Evolutionary conservation across 2,797 vertebrate species (phyloP).

Genomic region (Paratrypauchen microcephalus): DNA sequence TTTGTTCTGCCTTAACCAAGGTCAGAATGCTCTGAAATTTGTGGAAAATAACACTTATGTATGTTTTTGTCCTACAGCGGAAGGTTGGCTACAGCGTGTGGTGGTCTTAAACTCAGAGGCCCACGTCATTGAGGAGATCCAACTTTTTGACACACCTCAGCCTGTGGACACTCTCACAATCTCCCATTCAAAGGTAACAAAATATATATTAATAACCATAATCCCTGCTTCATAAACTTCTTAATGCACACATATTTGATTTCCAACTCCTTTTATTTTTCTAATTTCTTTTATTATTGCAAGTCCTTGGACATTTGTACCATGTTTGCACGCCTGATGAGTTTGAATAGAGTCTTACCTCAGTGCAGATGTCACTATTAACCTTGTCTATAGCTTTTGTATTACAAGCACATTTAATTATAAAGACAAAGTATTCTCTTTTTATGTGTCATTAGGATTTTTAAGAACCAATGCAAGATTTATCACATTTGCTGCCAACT

Average conservation of each 20-base stretch:
- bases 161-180: constrained; percentile 90
- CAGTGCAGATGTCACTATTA: constrained; percentile 3
- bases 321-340: neutral
- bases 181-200: constrained; percentile 84
- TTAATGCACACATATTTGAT: neutral
- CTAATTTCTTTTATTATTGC: neutral
- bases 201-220: neutral
- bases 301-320: neutral
- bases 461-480: neutral
- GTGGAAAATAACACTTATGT: neutral
- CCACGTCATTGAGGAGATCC: constrained; percentile 93
- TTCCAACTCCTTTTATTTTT: neutral
- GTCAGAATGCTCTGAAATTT: no score
- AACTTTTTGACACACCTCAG: constrained; percentile 87
- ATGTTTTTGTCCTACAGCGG: constrained; percentile 67
- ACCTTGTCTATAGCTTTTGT: constrained; percentile 3
- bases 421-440: neutral
- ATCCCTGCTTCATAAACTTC: no score
- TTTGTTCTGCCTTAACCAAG: no score
- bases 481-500: constrained; percentile 19
- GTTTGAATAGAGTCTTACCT: neutral
- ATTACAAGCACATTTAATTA: neutral
- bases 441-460: neutral
- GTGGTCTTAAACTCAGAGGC: constrained; percentile 80
- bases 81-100: constrained; percentile 92